Base-by-base conservation (phyloP, 2,113 vertebrate species). In the Phoxinus phoxinus region DNA sequence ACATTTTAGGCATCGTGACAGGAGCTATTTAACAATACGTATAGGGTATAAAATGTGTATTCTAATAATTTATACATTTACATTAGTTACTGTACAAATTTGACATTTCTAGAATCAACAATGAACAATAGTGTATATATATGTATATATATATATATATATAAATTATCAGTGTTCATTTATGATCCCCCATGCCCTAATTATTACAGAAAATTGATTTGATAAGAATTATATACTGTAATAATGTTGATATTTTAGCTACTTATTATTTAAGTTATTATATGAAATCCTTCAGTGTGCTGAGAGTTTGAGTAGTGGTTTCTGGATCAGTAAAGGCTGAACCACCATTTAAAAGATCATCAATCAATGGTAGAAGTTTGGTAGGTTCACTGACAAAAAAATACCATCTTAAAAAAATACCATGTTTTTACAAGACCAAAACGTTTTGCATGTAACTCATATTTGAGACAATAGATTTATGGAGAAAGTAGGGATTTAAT, bases 401-500 rank as follows among this genome's bases (percentile, higher is more conserved):
- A 6, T n/a, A 23, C 9, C 21, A 21, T 35, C 3, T 0, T 69
- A 65, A 69, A 4, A 4, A 69, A 69, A 19, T 32, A 32, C 63
- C 30, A 19, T 67, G 10, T 65, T 30, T 27, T 65, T 65, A 32
- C 6, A 19, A 8, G 67, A n/a, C 9, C 6, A 76, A 30, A 76
- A 21, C 19, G 17, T 41, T 23, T 21, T 48, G 41, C 41, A 32
- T 48, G 41, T 12, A 23, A 32, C 9, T 21, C 11, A 4, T 67
- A 30, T 48, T 69, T 44, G 6, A 32, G 44, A 69, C 61, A 32
- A 19, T 32, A 81, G 79, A 25, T 48, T 9, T 41, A 9, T 1
- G 37, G 37, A 41, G 61, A 63, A 61, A 69, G 79, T 67, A 81
- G 25, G 32, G 61, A 51, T 19, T 81, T n/a, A 69, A 48, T 32